Conservation (phyloP, 2,113 vertebrate species). For the Alligator sinensis region DNA sequence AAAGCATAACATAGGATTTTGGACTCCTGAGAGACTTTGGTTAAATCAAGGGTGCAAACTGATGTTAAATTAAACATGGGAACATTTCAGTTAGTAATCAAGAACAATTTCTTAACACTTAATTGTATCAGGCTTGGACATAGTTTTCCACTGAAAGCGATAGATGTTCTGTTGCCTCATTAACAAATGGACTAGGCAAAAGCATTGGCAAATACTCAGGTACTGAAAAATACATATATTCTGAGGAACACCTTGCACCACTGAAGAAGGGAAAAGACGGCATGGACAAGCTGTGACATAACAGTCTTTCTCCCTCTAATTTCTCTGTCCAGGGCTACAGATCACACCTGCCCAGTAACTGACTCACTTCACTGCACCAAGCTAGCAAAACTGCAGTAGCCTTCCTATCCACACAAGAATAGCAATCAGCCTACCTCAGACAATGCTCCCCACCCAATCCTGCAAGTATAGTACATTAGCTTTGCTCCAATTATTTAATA, state of each 20-base stretch:
- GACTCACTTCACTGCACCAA: slow-evolving; percentile 22
- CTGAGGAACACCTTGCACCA: neutral
- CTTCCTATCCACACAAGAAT: neutral
- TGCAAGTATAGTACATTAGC: neutral
- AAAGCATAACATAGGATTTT: neutral
- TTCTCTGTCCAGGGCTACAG: neutral
- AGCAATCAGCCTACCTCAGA: slow-evolving; percentile 25
- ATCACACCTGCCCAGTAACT: slow-evolving; percentile 28
- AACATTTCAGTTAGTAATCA: neutral
- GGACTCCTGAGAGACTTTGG: fast-evolving
- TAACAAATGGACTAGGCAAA: neutral
- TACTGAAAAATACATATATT: neutral
- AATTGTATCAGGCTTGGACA: neutral
- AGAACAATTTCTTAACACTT: neutral
- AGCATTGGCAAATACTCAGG: neutral
- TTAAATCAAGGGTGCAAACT: neutral
- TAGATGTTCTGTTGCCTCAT: neutral
- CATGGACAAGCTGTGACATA: neutral
- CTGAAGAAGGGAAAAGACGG: neutral
- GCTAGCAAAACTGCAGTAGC: neutral
- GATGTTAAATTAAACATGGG: neutral
- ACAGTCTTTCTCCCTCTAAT: neutral
- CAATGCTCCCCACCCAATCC: neutral
- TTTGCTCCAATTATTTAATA: neutral
- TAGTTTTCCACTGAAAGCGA: neutral